Percentiles rank a stretch among this genome's conserved stretches.
These are phyloP conservation scores for Clepsis dumicolana DNA, from an alignment of 2,888 invertebrate species.

Conservation along the genomic window DNA sequence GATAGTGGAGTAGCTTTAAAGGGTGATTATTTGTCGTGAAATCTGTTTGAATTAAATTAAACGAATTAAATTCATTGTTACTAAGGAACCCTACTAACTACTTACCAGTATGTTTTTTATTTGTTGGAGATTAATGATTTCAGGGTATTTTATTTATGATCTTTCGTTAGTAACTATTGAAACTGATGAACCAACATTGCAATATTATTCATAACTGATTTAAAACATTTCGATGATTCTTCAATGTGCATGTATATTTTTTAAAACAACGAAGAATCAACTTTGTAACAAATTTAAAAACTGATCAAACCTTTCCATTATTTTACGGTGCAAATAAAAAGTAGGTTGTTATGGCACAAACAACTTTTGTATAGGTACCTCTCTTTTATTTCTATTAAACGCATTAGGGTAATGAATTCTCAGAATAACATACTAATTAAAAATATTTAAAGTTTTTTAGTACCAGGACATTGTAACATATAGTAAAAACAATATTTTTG, in stretches of 20 bases:
- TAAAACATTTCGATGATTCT: background rate
- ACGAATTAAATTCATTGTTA: background rate
- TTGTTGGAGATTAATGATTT: background rate
- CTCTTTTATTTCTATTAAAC: no score
- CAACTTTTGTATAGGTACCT: no score
- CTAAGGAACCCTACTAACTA: background rate
- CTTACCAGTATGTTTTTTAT: background rate
- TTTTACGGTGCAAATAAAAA: background rate
- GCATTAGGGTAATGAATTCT: background rate
- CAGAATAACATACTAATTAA: background rate
- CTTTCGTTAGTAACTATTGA: no score
- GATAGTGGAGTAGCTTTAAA: slow-evolving; percentile 37
- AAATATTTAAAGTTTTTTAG: background rate
- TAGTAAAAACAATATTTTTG: background rate
- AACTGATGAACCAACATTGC: no score
- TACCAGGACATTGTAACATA: no score
- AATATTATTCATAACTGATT: background rate
- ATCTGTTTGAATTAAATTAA: background rate
- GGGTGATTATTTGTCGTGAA: background rate
- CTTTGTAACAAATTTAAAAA: background rate
- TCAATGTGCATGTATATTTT: no score
- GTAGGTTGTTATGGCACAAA: no score
- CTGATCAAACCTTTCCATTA: no score
- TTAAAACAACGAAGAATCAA: no score
- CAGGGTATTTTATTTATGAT: background rate